Percentiles rank a stretch among this genome's conserved stretches.
Evolutionary conservation across 2,797 vertebrate species (phyloP).

Genomic region (Neostethus bicornis): DNA sequence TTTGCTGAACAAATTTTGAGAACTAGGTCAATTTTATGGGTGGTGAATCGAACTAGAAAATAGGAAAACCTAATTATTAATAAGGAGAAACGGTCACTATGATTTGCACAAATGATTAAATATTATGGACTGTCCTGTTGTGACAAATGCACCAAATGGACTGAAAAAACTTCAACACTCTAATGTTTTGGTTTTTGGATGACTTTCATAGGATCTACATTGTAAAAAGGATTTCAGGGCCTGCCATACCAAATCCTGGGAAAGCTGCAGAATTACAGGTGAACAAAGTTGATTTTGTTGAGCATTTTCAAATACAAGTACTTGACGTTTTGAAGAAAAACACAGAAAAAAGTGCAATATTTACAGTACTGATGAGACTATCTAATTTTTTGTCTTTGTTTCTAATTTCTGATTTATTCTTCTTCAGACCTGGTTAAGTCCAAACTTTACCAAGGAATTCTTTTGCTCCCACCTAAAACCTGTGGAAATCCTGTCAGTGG

Average conservation of each 20-base stretch:
- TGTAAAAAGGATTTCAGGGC: not conserved
- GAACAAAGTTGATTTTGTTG: not conserved
- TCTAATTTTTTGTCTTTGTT: not conserved
- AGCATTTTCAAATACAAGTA: too few species aligned
- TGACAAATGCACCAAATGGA: too few species aligned
- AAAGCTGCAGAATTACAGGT: slow-evolving; percentile 8
- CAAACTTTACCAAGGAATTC: slow-evolving; percentile 40
- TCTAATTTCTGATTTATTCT: not conserved
- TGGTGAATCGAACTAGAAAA: too few species aligned
- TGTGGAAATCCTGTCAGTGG: slow-evolving; percentile 44
- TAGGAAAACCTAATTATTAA: too few species aligned
- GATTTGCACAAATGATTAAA: too few species aligned
- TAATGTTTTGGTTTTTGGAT: too few species aligned
- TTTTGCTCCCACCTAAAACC: slow-evolving; percentile 20
- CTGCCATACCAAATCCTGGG: slow-evolving; percentile 3
- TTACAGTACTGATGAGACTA: not conserved
- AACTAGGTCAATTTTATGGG: too few species aligned
- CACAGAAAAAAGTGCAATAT: not conserved
- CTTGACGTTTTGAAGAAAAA: too few species aligned
- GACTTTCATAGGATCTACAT: slow-evolving; percentile 6
- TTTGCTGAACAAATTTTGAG: too few species aligned
- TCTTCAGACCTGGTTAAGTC: slow-evolving; percentile 32
- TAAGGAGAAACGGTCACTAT: too few species aligned
- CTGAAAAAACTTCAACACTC: too few species aligned
- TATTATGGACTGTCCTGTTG: too few species aligned